Base-by-base conservation (phyloP, 2,113 vertebrate genomes). In the Sardina pilchardus region DNA sequence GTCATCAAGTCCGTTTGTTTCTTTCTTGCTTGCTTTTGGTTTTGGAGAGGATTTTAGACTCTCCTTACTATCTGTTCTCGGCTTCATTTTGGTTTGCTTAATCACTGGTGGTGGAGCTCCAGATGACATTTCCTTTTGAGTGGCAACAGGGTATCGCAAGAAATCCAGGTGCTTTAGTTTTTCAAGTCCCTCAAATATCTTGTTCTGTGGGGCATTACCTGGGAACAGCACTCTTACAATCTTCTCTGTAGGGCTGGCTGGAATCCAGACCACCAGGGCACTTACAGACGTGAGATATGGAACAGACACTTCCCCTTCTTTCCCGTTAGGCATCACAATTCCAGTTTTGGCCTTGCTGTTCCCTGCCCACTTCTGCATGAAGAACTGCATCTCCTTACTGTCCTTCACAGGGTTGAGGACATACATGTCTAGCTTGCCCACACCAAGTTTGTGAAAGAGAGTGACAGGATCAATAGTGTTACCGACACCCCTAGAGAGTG, bases 301-400 rank as follows among this genome's bases (percentile, higher is more conserved):
- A 83, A 99, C 98, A 0, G 98, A 99, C 90, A 99, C 99, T 94
- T 99, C 98, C 53, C 97, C 98, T 89, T 99, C 98, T 89, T 99
- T 99, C 75, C 98, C 98, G 50, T 93, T 99, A 39, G 97, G 92
- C 12, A 99, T 94, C 81, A 94, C 93, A 21, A 99, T 98, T 6
- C 98, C 98, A 19, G 98, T 99, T 93, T 99, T 99, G 84, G 98
- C 98, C 91, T 99, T 99, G 91, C 98, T 99, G 87, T 99, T 99
- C 12, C 98, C 98, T 24, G 97, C 96, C 98, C 98, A 99, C 89
- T 99, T 99, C 86, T 99, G 98, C 98, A 99, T 99, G 48, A 99
- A 96, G 89, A 99, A 99, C 87, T 99, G 98, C 98, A 99, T 99
- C 93, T 99, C 98, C 90, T 99, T 99, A 94, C 98, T 99, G 90